These are phyloP conservation scores for Pollachius pollachius DNA, from an alignment of 2,113 vertebrate species.

Conservation along the genomic window DNA sequence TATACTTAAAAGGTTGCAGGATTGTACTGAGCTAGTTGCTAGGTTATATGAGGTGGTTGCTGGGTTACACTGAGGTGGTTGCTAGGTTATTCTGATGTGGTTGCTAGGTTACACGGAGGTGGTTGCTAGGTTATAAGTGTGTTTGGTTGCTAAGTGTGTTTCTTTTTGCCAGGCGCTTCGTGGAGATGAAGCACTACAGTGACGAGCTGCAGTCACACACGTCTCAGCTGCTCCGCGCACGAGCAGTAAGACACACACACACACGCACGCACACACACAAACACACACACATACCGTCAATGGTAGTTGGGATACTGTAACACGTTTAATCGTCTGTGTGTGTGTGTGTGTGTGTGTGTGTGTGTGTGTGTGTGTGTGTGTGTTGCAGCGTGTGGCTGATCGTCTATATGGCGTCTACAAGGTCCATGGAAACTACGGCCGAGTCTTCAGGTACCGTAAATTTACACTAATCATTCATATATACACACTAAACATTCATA, in stretches of 20 bases:
- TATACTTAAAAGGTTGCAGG: too few relatives aligned
- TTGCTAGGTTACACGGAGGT: too few relatives aligned
- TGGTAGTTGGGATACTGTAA: neutral
- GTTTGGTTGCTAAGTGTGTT: too few relatives aligned
- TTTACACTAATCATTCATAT: too few relatives aligned
- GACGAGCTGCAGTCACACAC: slow-evolving; percentile 90
- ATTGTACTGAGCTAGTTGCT: too few relatives aligned
- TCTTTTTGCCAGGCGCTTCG: slow-evolving; percentile 76
- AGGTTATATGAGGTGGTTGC: too few relatives aligned
- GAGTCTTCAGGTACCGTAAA: slow-evolving; percentile 85
- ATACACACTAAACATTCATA: too few relatives aligned
- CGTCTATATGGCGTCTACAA: slow-evolving; percentile 96
- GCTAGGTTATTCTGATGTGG: too few relatives aligned
- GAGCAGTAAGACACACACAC: slow-evolving; percentile 78
- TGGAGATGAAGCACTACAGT: slow-evolving; percentile 89
- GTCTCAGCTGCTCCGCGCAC: slow-evolving; percentile 87
- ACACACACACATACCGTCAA: neutral
- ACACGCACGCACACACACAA: neutral
- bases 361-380: slow-evolving; percentile 10
- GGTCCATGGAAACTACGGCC: slow-evolving; percentile 95
- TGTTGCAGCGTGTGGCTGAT: slow-evolving; percentile 87
- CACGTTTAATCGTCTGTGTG: neutral
- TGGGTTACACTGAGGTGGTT: too few relatives aligned
- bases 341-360: neutral
- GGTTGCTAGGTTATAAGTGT: too few relatives aligned